Evolutionary conservation across 2,113 vertebrate genomes (phyloP).

Genomic region (Stomatorhinus ivindoensis): DNA sequence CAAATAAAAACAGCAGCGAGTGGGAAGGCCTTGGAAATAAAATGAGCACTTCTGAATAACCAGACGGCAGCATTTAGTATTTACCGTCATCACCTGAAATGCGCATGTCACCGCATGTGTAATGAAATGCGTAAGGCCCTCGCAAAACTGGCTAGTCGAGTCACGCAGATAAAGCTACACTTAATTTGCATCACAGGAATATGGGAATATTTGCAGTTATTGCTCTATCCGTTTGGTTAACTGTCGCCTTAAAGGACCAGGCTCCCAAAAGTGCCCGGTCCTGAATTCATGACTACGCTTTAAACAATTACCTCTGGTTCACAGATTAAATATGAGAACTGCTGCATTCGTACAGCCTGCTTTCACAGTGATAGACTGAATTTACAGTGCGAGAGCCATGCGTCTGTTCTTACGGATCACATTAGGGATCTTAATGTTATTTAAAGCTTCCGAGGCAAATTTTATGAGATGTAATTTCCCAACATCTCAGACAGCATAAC

Average conservation of each 20-base stretch:
- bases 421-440: background rate
- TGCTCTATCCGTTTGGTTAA: background rate
- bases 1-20: background rate
- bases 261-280: background rate
- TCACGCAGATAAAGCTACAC: slow-evolving; percentile 11
- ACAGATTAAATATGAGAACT: background rate
- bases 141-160: slow-evolving; percentile 26
- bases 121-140: background rate
- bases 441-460: background rate
- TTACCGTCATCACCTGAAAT: slow-evolving; percentile 36
- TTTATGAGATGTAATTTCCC: background rate
- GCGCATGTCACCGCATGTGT: slow-evolving; percentile 7
- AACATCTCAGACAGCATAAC: background rate
- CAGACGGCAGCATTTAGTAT: slow-evolving; percentile 27
- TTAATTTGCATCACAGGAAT: background rate
- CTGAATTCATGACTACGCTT: background rate
- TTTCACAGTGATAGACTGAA: background rate
- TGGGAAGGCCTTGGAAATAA: background rate
- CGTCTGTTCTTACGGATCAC: background rate
- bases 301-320: background rate
- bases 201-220: background rate
- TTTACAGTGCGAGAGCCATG: background rate
- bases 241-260: background rate
- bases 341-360: background rate
- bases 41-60: background rate